phyloP scores from a whole-genome alignment of 2,113 vertebrate genomes.

The Perca schrenkii region DNA sequence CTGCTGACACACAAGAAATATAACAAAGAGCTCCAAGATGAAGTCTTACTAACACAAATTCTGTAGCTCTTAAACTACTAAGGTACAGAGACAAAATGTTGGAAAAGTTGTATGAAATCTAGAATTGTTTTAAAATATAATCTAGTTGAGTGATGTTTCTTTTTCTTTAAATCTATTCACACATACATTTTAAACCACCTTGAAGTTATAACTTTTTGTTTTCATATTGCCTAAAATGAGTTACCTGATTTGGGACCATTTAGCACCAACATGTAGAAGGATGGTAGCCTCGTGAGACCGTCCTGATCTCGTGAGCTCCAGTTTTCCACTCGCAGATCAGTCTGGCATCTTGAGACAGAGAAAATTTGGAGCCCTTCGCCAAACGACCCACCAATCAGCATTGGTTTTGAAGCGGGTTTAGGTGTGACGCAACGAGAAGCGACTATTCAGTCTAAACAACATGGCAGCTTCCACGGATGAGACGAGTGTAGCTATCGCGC shows the following conservation, averaged over 20 bases:
- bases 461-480: too few relatives aligned
- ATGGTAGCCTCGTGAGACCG: too few relatives aligned
- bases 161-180: neutral
- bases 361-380: too few relatives aligned
- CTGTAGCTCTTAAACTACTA: neutral
- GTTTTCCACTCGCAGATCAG: too few relatives aligned
- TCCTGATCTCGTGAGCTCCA: too few relatives aligned
- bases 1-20: slow-evolving; percentile 43
- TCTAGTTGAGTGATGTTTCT: neutral
- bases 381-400: too few relatives aligned
- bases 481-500: too few relatives aligned
- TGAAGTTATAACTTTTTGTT: neutral
- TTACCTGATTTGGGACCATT: neutral
- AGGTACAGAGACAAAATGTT: neutral
- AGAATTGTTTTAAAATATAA: neutral
- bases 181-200: neutral
- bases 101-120: neutral
- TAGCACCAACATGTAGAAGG: neutral
- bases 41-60: slow-evolving; percentile 22
- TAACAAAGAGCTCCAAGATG: slow-evolving; percentile 23
- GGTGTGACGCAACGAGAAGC: too few relatives aligned
- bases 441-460: too few relatives aligned
- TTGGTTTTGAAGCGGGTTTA: too few relatives aligned
- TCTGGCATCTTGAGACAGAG: too few relatives aligned
- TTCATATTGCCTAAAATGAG: neutral